Evolutionary conservation across 2,888 invertebrate genomes (phyloP).

Genomic region (Lasiommata megera): DNA sequence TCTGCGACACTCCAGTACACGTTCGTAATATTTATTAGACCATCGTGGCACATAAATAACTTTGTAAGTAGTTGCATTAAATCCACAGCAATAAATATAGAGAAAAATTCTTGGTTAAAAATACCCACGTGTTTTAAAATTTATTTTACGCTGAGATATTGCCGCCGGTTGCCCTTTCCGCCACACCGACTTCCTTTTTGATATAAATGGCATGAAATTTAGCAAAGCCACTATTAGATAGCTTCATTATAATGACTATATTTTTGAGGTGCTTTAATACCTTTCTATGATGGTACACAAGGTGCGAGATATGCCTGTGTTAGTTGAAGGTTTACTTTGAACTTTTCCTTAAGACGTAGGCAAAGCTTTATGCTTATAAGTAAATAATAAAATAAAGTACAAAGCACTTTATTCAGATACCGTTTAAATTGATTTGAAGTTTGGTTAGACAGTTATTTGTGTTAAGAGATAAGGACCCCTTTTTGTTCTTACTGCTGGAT

Average conservation of each 20-base stretch:
- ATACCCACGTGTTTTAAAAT: conserved; percentile 6
- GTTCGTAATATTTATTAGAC: not conserved
- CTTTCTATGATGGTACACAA: too few relatives aligned
- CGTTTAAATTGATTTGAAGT: too few relatives aligned
- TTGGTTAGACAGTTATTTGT: too few relatives aligned
- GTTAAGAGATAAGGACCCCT: too few relatives aligned
- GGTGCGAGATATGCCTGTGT: too few relatives aligned
- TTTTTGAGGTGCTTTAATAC: not conserved
- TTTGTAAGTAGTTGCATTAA: not conserved
- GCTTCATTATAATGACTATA: not conserved
- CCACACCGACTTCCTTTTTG: conserved; percentile 10
- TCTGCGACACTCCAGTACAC: too few relatives aligned
- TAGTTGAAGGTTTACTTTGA: too few relatives aligned
- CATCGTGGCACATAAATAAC: not conserved
- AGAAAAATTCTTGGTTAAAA: conserved; percentile 12
- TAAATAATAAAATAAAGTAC: too few relatives aligned
- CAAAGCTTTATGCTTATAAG: too few relatives aligned
- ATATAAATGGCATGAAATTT: conserved; percentile 16
- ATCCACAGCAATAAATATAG: conserved; percentile 3
- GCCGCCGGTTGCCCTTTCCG: conserved; percentile 10
- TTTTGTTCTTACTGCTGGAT: too few relatives aligned
- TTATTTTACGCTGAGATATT: conserved; percentile 10
- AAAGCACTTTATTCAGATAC: too few relatives aligned
- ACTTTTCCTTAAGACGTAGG: too few relatives aligned
- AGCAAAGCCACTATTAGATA: not conserved